Percentiles rank a stretch among this genome's conserved stretches.
These are phyloP conservation scores for Acropora yongei DNA, from an alignment of 64 coral and sea anemone genomes.

Conservation along the genomic window DNA sequence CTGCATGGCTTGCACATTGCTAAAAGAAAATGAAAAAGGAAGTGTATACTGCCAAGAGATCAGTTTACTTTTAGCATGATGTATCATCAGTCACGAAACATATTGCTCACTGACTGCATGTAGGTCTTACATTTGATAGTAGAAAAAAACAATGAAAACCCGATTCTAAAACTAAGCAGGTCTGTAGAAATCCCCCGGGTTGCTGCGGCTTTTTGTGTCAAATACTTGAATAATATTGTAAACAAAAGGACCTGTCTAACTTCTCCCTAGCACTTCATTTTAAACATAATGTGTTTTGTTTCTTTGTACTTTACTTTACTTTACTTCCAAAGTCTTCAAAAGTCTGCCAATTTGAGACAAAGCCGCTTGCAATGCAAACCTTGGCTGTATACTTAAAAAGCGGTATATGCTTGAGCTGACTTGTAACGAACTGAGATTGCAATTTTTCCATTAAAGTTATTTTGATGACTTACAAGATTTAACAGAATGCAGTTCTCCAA, in stretches of 20 bases:
- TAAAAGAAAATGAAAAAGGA: too few relatives aligned
- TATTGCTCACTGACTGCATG: background rate
- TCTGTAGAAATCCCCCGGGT: background rate
- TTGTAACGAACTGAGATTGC: background rate
- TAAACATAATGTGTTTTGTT: background rate
- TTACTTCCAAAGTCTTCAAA: background rate
- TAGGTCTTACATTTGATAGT: background rate
- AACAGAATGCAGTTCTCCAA: conserved; percentile 13
- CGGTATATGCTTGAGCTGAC: too few relatives aligned
- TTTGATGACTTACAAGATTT: conserved; percentile 16
- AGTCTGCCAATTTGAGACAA: background rate
- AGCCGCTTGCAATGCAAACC: background rate
- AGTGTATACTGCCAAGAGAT: too few relatives aligned
- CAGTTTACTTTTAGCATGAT: too few relatives aligned
- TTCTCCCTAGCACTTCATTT: background rate
- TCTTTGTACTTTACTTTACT: background rate
- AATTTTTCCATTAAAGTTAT: background rate
- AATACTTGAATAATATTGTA: background rate
- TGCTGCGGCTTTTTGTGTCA: background rate
- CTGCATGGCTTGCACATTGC: too few relatives aligned
- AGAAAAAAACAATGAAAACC: background rate
- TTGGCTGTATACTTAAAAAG: background rate
- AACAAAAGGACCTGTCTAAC: background rate
- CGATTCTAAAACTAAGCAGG: background rate
- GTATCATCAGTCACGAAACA: too few relatives aligned